Evolutionary conservation across 1,140 invertebrate genomes (phyloP).

Genomic region (Palaemon carinicauda): DNA sequence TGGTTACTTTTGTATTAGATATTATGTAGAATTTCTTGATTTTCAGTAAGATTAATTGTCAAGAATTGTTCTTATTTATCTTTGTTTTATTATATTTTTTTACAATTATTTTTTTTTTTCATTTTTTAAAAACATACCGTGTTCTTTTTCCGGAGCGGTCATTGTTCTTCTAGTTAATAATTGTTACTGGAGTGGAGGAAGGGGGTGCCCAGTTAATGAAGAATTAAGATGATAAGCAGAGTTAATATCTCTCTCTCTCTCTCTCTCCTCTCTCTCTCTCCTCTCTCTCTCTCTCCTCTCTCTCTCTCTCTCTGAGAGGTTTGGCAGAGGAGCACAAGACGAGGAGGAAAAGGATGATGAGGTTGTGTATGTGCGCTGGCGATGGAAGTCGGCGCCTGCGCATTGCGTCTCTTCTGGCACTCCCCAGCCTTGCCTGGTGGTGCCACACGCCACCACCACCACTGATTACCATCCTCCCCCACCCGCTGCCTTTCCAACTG

Average conservation of each 20-base stretch:
- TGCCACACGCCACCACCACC: conserved; percentile 6
- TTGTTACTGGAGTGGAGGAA: too few relatives aligned
- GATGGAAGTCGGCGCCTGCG: neutral
- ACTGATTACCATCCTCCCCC: neutral
- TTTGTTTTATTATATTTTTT: too few relatives aligned
- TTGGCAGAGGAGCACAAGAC: neutral
- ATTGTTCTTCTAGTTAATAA: too few relatives aligned
- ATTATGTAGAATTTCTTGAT: too few relatives aligned
- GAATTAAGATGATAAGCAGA: too few relatives aligned
- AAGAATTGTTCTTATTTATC: too few relatives aligned
- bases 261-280: neutral
- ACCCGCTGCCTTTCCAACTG: neutral
- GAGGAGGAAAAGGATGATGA: neutral
- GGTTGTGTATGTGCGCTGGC: neutral
- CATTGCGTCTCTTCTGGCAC: neutral
- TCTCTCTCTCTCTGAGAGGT: neutral
- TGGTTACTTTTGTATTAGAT: too few relatives aligned
- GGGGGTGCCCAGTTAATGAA: too few relatives aligned
- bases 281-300: neutral
- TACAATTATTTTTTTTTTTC: too few relatives aligned
- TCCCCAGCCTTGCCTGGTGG: neutral
- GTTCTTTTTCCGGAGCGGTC: too few relatives aligned
- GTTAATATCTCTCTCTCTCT: neutral
- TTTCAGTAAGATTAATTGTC: too few relatives aligned
- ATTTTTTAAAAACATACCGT: too few relatives aligned